Conservation (phyloP, 2,113 vertebrate genomes). For the Noturus placidus region DNA sequence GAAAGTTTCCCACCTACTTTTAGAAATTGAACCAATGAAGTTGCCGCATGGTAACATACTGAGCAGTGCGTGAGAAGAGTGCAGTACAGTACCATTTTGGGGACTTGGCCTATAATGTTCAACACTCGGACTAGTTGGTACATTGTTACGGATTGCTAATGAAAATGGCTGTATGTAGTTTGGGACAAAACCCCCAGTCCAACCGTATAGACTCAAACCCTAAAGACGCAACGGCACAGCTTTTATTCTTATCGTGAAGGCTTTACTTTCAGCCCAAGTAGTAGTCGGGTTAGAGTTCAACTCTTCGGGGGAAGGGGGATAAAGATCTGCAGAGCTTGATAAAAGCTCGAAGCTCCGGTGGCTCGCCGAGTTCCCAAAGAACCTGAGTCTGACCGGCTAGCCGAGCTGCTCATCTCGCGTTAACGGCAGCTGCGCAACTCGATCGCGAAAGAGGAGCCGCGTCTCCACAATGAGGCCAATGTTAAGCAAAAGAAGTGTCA, state of each 20-base stretch:
- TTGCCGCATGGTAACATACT: too few species aligned
- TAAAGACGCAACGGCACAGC: constrained; percentile 23
- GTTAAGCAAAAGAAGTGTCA: constrained; percentile 55
- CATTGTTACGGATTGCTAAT: not conserved
- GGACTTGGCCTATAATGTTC: not conserved
- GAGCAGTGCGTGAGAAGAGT: not conserved
- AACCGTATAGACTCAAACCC: not conserved
- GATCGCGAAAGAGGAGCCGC: constrained; percentile 50
- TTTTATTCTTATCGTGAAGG: constrained; percentile 42
- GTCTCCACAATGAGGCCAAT: constrained; percentile 54
- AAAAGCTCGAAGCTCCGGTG: constrained; percentile 45
- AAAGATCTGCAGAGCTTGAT: constrained; percentile 43
- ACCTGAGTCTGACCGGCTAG: constrained; percentile 35
- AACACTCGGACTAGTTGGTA: not conserved
- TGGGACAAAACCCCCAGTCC: not conserved
- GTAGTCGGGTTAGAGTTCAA: constrained; percentile 45
- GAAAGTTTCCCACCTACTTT: not conserved
- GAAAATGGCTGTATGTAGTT: not conserved
- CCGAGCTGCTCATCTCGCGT: constrained; percentile 52
- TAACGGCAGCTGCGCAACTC: constrained; percentile 43
- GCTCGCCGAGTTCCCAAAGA: constrained; percentile 50
- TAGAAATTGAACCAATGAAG: not conserved
- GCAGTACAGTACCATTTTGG: not conserved
- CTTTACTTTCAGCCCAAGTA: constrained; percentile 44
- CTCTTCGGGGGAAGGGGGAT: constrained; percentile 41